phyloP scores from a whole-genome alignment of 2,888 invertebrate genomes.

The Elaeidobius kamerunicus region DNA sequence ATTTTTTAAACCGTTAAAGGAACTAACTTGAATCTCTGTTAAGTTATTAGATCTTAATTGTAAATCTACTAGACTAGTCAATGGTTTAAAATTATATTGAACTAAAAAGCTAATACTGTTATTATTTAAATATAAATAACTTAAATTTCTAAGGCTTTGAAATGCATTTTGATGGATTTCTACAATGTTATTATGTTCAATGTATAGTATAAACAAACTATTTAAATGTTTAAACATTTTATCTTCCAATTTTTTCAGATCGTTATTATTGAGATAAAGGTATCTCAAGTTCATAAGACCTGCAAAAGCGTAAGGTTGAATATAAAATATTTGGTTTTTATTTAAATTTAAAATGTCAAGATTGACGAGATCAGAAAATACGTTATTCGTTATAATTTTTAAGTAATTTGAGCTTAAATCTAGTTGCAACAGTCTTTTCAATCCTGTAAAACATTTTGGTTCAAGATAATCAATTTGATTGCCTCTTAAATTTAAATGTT shows the following conservation, averaged over 20 bases:
- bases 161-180: constrained; percentile 48
- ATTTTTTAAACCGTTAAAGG: constrained; percentile 47
- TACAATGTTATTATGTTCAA: constrained; percentile 48
- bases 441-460: constrained; percentile 44
- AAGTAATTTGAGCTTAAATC: constrained; percentile 44
- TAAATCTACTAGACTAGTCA: constrained; percentile 45
- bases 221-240: constrained; percentile 45
- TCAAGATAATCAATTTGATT: constrained; percentile 47
- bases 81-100: constrained; percentile 46
- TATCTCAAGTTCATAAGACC: constrained; percentile 46
- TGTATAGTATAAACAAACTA: constrained; percentile 46
- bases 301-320: constrained; percentile 47
- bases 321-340: constrained; percentile 44
- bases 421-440: constrained; percentile 44
- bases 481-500: constrained; percentile 43
- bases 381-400: constrained; percentile 42
- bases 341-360: constrained; percentile 47
- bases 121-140: constrained; percentile 46
- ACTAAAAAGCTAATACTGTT: constrained; percentile 46
- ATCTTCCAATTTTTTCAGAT: constrained; percentile 45
- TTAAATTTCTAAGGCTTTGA: constrained; percentile 43
- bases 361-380: constrained; percentile 46
- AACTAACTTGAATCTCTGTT: constrained; percentile 44
- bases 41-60: constrained; percentile 47
- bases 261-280: constrained; percentile 48